Percentiles rank a stretch among this genome's conserved stretches.
Evolutionary conservation across 2,797 vertebrate species (phyloP).

Genomic region (Anguilla obscura): DNA sequence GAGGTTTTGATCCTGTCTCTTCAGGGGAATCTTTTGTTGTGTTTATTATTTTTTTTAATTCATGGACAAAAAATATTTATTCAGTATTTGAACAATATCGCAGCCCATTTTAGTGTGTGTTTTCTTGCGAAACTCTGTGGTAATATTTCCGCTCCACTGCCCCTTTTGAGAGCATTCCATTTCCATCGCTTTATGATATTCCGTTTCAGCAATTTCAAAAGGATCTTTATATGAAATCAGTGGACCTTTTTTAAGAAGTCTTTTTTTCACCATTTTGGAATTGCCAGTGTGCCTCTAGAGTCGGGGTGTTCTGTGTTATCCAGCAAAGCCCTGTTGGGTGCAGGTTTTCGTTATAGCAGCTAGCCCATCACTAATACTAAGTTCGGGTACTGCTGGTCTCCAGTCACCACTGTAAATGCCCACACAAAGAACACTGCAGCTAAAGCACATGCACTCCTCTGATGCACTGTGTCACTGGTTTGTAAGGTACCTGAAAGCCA

Average conservation of each 20-base stretch:
- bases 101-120: not conserved
- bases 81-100: conserved; percentile 15
- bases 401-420: not conserved
- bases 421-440: not conserved
- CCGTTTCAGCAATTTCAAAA: not conserved
- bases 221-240: not conserved
- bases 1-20: conserved; percentile 8
- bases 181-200: not conserved
- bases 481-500: not conserved
- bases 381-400: not conserved
- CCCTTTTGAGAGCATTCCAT: not conserved
- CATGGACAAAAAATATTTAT: conserved; percentile 14
- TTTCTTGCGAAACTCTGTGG: conserved; percentile 5
- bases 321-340: not conserved
- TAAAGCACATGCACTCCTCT: not conserved
- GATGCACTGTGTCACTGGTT: not conserved
- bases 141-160: not conserved
- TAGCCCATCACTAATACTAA: not conserved
- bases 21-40: conserved; percentile 7
- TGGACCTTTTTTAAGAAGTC: not conserved
- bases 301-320: not conserved
- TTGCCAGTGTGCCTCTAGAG: not conserved
- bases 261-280: not conserved
- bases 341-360: not conserved
- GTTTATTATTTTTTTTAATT: not conserved